Percentiles rank a stretch among this genome's conserved stretches.
These are phyloP conservation scores for Mechanitis messenoides DNA, from an alignment of 2,888 invertebrate genomes.

Conservation along the genomic window DNA sequence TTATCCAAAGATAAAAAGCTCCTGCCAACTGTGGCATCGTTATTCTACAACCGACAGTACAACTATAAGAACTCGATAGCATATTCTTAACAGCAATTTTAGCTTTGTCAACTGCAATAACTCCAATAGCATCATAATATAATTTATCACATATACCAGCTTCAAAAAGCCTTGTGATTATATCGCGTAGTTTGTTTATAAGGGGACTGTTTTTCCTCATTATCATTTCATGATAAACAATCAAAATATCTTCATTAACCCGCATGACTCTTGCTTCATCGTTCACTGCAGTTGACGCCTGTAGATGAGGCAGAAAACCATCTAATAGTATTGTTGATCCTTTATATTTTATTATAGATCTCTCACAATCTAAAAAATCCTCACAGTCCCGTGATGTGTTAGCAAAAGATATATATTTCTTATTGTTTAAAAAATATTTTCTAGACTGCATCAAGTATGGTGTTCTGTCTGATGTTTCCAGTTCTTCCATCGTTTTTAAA, in stretches of 20 bases:
- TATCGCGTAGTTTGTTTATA: constrained; percentile 36
- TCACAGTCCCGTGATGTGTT: constrained; percentile 44
- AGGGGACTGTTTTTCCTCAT: constrained; percentile 44
- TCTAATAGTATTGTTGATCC: constrained; percentile 49
- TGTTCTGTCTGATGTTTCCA: constrained; percentile 45
- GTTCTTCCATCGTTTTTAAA: constrained; percentile 44
- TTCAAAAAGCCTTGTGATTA: constrained; percentile 47
- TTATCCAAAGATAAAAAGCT: constrained; percentile 47
- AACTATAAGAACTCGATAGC: constrained; percentile 50
- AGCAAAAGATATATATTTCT: constrained; percentile 41
- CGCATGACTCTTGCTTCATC: constrained; percentile 51
- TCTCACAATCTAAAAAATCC: constrained; percentile 42
- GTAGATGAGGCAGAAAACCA: constrained; percentile 42
- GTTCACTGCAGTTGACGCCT: constrained; percentile 46
- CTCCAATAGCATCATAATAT: constrained; percentile 51
- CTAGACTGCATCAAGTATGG: constrained; percentile 37
- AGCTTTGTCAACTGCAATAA: constrained; percentile 44
- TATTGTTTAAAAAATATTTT: constrained; percentile 48
- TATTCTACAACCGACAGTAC: constrained; percentile 52
- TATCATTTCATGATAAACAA: constrained; percentile 56
- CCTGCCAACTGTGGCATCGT: constrained; percentile 47
- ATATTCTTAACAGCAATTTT: constrained; percentile 42
- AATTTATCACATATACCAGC: constrained; percentile 52
- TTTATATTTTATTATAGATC: constrained; percentile 36
- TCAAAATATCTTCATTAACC: constrained; percentile 45